Percentiles rank a stretch among this genome's conserved stretches.
phyloP scores from a whole-genome alignment of 2,888 invertebrate species.

The Hirtodrosophila trivittata region DNA sequence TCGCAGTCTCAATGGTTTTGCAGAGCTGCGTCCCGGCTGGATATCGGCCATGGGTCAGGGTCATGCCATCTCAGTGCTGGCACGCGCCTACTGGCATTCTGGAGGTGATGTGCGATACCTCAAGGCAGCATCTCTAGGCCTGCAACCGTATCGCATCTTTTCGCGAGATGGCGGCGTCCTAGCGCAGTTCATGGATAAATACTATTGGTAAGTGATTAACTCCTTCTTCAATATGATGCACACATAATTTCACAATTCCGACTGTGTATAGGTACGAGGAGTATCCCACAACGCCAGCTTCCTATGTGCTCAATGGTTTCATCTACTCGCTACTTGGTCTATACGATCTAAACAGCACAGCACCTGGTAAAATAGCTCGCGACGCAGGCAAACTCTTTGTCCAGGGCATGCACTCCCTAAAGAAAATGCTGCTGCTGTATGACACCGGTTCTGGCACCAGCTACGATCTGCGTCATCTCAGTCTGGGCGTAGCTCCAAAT shows the following conservation, averaged over 20 bases:
- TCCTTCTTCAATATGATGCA: no score
- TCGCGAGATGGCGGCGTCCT: constrained; percentile 92
- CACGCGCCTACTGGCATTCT: constrained; percentile 94
- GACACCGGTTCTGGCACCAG: constrained; percentile 98
- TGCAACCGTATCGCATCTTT: constrained; percentile 90
- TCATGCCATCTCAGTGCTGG: constrained; percentile 96
- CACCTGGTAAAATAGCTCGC: constrained; percentile 88
- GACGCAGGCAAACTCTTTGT: constrained; percentile 91
- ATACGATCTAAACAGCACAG: constrained; percentile 95
- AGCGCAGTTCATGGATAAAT: constrained; percentile 93
- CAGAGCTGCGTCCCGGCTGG: constrained; percentile 94
- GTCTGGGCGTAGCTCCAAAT: constrained; percentile 93
- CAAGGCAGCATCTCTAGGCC: constrained; percentile 91
- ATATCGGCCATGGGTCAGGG: constrained; percentile 99
- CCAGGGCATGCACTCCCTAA: constrained; percentile 94
- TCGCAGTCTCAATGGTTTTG: constrained; percentile 89
- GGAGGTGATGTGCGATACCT: constrained; percentile 90
- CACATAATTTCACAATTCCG: neutral
- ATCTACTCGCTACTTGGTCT: constrained; percentile 98
- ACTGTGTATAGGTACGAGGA: constrained; percentile 92
- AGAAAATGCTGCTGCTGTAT: constrained; percentile 93
- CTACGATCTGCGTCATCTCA: constrained; percentile 97
- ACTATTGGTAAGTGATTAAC: constrained; percentile 88
- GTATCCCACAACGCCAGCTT: constrained; percentile 97
- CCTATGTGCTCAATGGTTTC: constrained; percentile 99